Conservation (phyloP, 2,113 vertebrate species). For the Furnarius figulus region DNA sequence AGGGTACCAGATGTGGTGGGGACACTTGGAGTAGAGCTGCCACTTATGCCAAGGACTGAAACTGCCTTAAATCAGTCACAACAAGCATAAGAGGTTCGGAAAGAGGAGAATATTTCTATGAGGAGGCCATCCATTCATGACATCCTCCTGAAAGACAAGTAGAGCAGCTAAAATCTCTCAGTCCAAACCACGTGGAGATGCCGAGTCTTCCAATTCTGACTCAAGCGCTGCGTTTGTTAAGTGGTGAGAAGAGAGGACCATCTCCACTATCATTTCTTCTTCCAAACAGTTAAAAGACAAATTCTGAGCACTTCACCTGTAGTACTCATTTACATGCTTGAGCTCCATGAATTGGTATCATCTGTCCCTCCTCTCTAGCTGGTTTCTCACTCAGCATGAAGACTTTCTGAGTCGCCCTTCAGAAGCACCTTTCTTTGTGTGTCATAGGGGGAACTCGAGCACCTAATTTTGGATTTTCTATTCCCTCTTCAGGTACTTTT, state of each 20-base stretch:
- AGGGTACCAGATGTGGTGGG: background rate
- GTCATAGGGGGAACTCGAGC: background rate
- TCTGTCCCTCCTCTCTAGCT: background rate
- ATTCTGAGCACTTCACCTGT: background rate
- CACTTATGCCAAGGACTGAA: background rate
- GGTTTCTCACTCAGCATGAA: background rate
- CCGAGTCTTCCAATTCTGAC: background rate
- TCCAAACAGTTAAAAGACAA: background rate
- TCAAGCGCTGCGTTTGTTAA: background rate
- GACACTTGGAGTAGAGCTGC: background rate
- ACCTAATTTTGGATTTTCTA: background rate
- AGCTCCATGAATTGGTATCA: background rate
- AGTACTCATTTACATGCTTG: background rate
- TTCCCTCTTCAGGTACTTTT: background rate
- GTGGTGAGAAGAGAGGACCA: background rate
- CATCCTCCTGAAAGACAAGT: background rate
- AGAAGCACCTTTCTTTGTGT: background rate
- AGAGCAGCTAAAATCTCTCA: background rate
- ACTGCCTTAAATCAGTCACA: background rate
- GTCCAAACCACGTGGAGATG: accelerated
- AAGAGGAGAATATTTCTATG: background rate
- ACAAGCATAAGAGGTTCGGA: background rate
- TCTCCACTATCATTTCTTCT: background rate
- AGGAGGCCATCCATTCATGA: background rate
- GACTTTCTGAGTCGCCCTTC: background rate